phyloP scores from a whole-genome alignment of 2,113 vertebrate genomes.

The Limnothrissa miodon region DNA sequence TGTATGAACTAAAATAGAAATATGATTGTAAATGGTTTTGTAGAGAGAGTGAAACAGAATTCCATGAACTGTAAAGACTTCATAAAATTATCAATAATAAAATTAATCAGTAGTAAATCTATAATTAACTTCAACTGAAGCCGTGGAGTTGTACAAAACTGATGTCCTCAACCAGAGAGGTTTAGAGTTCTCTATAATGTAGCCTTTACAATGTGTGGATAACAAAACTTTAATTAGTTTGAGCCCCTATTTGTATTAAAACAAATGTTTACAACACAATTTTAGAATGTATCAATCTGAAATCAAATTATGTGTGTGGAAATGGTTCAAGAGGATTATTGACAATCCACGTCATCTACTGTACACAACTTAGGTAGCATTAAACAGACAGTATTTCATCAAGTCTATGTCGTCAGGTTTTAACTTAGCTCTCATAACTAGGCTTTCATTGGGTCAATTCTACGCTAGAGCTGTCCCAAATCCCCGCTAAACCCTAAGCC shows the following conservation, averaged over 20 bases:
- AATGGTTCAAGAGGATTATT: neutral
- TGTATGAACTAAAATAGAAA: neutral
- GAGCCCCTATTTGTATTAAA: too few species aligned
- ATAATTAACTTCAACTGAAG: neutral
- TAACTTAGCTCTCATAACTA: neutral
- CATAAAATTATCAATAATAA: neutral
- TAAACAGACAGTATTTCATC: neutral
- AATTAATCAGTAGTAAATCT: too few species aligned
- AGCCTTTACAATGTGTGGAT: neutral
- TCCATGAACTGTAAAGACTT: neutral
- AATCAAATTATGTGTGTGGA: too few species aligned
- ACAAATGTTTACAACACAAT: too few species aligned
- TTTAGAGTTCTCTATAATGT: too few species aligned
- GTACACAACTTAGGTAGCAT: neutral
- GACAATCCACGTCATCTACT: neutral
- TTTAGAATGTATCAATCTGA: too few species aligned
- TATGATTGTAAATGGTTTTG: neutral
- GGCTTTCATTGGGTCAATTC: neutral
- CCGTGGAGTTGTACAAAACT: too few species aligned
- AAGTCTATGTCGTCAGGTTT: neutral
- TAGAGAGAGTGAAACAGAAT: neutral
- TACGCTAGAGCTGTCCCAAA: neutral
- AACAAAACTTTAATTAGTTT: neutral
- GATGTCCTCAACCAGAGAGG: too few species aligned
- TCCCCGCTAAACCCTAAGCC: too few species aligned